Percentiles rank a stretch among this genome's conserved stretches.
Conservation (phyloP, 2,888 invertebrate species). For the Platycheirus albimanus region DNA sequence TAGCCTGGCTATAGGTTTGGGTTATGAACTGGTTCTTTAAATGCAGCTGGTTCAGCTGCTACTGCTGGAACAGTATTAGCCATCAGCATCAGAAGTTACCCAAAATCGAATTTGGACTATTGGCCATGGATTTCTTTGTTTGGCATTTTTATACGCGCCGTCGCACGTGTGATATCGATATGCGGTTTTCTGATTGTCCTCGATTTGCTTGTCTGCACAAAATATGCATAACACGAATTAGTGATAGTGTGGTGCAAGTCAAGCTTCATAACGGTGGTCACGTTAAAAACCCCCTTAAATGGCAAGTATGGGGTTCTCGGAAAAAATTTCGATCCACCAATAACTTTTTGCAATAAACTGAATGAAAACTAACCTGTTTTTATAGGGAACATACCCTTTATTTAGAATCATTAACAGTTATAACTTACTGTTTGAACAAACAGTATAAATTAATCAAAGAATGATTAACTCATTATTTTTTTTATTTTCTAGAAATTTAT, state of each 20-base stretch:
- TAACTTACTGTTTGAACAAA: no score
- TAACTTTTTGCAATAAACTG: no score
- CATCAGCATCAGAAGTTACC: constrained; percentile 6
- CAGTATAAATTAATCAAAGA: no score
- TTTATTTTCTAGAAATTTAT: no score
- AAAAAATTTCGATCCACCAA: background rate
- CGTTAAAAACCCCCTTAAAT: background rate
- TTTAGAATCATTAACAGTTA: no score
- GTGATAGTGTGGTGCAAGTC: background rate
- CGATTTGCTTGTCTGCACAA: constrained; percentile 35
- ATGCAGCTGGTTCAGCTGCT: constrained; percentile 54
- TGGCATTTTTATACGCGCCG: constrained; percentile 6
- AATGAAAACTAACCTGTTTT: no score
- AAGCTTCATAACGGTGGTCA: background rate
- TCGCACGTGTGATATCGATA: constrained; percentile 45
- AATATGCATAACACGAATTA: background rate
- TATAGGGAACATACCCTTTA: no score
- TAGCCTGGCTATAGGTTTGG: background rate
- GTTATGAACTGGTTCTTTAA: constrained; percentile 41
- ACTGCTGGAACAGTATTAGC: constrained; percentile 9
- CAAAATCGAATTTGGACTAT: constrained; percentile 38
- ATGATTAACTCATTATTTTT: no score
- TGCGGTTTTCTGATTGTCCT: constrained; percentile 19
- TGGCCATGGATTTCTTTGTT: constrained; percentile 31
- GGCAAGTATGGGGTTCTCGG: background rate